phyloP scores from a whole-genome alignment of 1,140 invertebrate genomes.

The Helicorthomorpha holstii region DNA sequence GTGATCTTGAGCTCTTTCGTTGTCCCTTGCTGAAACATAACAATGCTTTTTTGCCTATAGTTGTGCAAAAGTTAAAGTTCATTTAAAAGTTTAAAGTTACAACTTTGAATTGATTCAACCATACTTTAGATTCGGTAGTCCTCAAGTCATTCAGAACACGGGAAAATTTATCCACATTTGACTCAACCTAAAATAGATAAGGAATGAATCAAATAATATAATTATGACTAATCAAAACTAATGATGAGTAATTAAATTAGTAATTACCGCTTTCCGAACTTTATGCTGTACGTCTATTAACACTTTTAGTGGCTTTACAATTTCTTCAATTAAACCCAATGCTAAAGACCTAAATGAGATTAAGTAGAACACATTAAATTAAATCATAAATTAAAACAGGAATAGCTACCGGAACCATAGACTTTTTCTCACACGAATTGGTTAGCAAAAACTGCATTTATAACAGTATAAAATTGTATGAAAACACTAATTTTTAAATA shows the following conservation, averaged over 20 bases:
- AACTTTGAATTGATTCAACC: background rate
- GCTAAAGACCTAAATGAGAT: conserved; percentile 45
- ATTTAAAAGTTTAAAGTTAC: background rate
- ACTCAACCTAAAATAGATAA: conserved; percentile 49
- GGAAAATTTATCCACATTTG: conserved; percentile 66
- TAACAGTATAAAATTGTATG: no score
- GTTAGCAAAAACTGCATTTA: no score
- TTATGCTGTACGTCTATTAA: conserved; percentile 51
- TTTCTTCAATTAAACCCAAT: conserved; percentile 59
- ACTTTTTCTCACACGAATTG: no score
- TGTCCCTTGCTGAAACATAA: conserved; percentile 61
- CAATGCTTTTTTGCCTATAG: conserved; percentile 69
- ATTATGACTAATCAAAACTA: no score
- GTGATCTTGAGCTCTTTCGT: conserved; percentile 69
- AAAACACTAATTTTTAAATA: no score
- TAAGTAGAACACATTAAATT: no score
- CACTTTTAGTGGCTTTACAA: conserved; percentile 67
- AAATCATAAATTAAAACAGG: no score
- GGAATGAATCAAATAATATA: no score
- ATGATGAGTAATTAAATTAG: no score
- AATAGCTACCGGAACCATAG: no score
- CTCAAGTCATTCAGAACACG: conserved; percentile 68
- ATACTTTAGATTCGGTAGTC: conserved; percentile 52
- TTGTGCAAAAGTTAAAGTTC: no score
- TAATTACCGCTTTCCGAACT: conserved; percentile 39